phyloP scores from a whole-genome alignment of 2,888 invertebrate species.

The Melinaea menophilus region DNA sequence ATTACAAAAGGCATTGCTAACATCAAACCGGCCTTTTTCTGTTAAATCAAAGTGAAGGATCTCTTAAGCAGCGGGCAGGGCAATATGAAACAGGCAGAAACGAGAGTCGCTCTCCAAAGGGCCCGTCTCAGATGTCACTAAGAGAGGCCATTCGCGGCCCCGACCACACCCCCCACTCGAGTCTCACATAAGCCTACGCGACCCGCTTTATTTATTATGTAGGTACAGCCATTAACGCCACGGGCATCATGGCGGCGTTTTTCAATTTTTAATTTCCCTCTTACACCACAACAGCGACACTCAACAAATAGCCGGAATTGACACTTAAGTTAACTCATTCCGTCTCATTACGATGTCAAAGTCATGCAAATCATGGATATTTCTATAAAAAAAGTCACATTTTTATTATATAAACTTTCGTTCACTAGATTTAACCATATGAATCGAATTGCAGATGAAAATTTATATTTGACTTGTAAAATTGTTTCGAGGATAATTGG shows the following conservation, averaged over 20 bases:
- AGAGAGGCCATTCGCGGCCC: conserved; percentile 73
- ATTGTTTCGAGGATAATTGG: neutral
- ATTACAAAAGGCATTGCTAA: conserved; percentile 46
- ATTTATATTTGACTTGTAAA: too few relatives aligned
- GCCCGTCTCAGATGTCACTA: conserved; percentile 75
- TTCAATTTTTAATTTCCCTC: conserved; percentile 77
- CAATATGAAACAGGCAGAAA: conserved; percentile 75
- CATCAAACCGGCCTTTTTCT: conserved; percentile 67
- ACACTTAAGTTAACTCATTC: conserved; percentile 65
- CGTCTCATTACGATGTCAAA: conserved; percentile 22
- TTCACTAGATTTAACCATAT: neutral
- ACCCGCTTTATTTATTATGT: conserved; percentile 76
- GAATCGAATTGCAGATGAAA: too few relatives aligned
- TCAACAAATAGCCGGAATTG: conserved; percentile 62
- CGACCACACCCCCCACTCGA: conserved; percentile 76
- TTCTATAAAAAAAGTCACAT: neutral
- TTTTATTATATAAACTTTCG: conserved; percentile 8
- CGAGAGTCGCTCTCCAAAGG: conserved; percentile 70
- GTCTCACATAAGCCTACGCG: conserved; percentile 73
- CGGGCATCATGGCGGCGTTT: conserved; percentile 75
- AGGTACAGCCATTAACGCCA: conserved; percentile 73
- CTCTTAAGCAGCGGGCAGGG: conserved; percentile 67
- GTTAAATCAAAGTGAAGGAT: conserved; percentile 75
- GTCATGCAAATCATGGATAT: neutral
- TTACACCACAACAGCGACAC: conserved; percentile 55